Base-by-base conservation (phyloP, 2,113 vertebrate genomes). In the Caloenas nicobarica region DNA sequence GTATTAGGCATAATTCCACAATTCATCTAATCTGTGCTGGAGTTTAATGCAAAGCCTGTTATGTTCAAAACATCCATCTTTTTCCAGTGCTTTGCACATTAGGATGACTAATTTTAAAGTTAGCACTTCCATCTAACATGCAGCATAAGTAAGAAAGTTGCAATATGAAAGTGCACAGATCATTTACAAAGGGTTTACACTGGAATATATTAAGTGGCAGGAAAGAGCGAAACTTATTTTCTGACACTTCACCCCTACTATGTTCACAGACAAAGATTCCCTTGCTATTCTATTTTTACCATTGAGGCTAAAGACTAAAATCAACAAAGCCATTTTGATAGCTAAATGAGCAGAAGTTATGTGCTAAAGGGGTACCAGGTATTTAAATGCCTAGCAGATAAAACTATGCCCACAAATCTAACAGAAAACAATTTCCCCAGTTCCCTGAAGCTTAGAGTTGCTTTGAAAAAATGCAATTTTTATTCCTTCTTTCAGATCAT, bases 31-130 rank as follows among this genome's bases (percentile, higher is more conserved):
- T 93, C 81, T 95, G 48, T 83, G 36, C 68, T 86, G 34, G 33
- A 90, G 56, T 95, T 94, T 94, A 91, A 91, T 62, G 91, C 56
- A 93, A 96, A 95, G 79, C 91, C 88, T 95, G 85, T 96, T 96
- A 96, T 80, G 85, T 93, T 94, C 94, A 96, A 85, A 96, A 96
- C 68, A 88, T 85, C 74, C 54, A 93, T 94, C 94, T 82, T 94
- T 91, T 93, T 88, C 79, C 91, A 88, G 93, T 50, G 71, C 62
- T 95, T 80, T 89, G 54, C 91, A 94, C 89, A 94, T 91, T 81
- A 93, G 66, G 88, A 73, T 95, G 71, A 93, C 84, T 80, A 93
- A 96, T 96, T 91, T 93, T 89, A 80, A 96, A 96, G 78, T 73
- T 88, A 82, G 71, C 22, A 66, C 17, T 94, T 95, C 74, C 71